Percentiles rank a stretch among this genome's conserved stretches.
Conservation (phyloP, 2,888 invertebrate species). For the Mimachlamys varia region DNA sequence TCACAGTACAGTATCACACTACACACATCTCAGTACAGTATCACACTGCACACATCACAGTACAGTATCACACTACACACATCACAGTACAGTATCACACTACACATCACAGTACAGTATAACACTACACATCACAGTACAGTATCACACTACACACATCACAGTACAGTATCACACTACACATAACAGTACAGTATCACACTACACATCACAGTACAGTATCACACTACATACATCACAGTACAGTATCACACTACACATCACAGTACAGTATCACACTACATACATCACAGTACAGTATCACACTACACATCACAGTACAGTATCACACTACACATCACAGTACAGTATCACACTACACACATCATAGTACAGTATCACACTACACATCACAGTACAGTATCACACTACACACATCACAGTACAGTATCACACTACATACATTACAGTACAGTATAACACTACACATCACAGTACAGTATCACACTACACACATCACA, state of each 20-base stretch:
- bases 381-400: conserved; percentile 1
- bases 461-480: background rate
- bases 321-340: background rate
- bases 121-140: background rate
- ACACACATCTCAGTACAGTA: background rate
- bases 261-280: background rate
- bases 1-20: no score
- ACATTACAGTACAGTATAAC: background rate
- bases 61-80: background rate
- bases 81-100: background rate
- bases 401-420: conserved; percentile 1
- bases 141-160: background rate
- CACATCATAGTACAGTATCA: background rate
- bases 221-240: background rate
- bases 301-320: conserved; percentile 6
- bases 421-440: background rate
- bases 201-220: conserved; percentile 1
- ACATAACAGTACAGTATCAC: background rate
- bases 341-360: no score
- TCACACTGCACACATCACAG: background rate
- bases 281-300: conserved; percentile 1
- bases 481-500: background rate
- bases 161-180: background rate
- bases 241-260: background rate
- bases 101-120: background rate